Conservation (phyloP, 1,140 invertebrate genomes). For the Drosophila melanica region DNA sequence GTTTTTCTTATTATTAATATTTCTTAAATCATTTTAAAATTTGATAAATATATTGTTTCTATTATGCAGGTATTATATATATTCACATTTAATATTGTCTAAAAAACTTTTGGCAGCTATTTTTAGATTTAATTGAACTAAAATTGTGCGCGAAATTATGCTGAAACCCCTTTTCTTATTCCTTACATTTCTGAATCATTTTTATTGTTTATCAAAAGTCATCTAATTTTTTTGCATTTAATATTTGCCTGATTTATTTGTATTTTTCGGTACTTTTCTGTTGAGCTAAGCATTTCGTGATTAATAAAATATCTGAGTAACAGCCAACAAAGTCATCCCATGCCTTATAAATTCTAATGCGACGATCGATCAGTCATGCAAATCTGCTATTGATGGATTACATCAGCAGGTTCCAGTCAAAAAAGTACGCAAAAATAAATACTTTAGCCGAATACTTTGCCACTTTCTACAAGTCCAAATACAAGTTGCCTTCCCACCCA, state of each 20-base stretch:
- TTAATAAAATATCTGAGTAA: constrained; percentile 27
- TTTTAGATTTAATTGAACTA: too few relatives aligned
- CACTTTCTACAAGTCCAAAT: constrained; percentile 24
- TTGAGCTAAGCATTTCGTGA: constrained; percentile 13
- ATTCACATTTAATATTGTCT: too few relatives aligned
- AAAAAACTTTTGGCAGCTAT: too few relatives aligned
- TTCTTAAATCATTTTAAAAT: too few relatives aligned
- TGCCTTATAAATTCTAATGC: background rate
- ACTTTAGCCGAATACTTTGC: background rate
- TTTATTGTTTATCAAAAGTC: too few relatives aligned
- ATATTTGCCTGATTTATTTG: too few relatives aligned
- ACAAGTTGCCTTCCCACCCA: constrained; percentile 10
- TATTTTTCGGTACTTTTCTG: background rate
- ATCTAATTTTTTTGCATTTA: too few relatives aligned
- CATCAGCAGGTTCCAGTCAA: constrained; percentile 10
- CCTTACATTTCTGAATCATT: too few relatives aligned
- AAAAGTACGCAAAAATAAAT: background rate
- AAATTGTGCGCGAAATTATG: too few relatives aligned
- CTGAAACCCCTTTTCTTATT: too few relatives aligned
- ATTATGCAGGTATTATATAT: too few relatives aligned
- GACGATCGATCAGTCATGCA: constrained; percentile 31
- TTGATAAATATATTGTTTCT: too few relatives aligned
- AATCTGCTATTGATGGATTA: constrained; percentile 12
- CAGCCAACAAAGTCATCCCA: constrained; percentile 18
- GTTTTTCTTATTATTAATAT: background rate